Conservation (phyloP, 64 coral and sea anemone genomes). For the Stylophora pistillata region DNA sequence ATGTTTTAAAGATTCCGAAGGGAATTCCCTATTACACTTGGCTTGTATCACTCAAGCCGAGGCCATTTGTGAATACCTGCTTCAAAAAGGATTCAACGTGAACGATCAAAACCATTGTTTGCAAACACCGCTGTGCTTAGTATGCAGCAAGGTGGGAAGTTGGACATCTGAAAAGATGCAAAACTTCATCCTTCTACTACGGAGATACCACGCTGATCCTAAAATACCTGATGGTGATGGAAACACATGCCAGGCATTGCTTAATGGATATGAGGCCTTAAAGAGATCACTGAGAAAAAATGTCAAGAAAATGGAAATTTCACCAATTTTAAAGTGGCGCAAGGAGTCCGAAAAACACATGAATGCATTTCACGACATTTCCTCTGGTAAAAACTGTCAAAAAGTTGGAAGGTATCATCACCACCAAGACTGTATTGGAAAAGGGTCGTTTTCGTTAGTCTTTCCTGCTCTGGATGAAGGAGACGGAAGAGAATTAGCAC, state of each 20-base stretch:
- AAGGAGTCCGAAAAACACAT: conserved; percentile 41
- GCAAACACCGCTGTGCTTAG: conserved; percentile 10
- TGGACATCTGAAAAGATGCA: neutral
- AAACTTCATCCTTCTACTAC: conserved; percentile 7
- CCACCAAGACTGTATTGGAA: conserved; percentile 33
- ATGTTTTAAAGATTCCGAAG: neutral
- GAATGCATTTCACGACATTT: conserved; percentile 28
- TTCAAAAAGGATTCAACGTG: conserved; percentile 24
- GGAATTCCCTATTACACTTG: neutral
- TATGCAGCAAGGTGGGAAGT: neutral
- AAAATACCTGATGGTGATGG: conserved; percentile 8
- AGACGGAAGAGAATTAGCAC: conserved; percentile 72
- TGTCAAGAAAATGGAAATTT: neutral
- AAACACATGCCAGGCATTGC: conserved; percentile 36
- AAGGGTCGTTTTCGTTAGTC: conserved; percentile 48
- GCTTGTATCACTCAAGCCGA: neutral
- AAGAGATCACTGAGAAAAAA: neutral
- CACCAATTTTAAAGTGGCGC: conserved; percentile 47
- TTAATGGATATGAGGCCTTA: neutral
- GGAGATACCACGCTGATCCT: conserved; percentile 30
- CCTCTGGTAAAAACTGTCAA: conserved; percentile 7
- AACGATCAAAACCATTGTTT: conserved; percentile 14
- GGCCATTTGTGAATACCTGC: conserved; percentile 17
- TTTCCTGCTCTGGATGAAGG: conserved; percentile 57
- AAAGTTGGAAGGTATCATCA: conserved; percentile 39